Percentiles rank a stretch among this genome's conserved stretches.
Conservation (phyloP, 2,888 invertebrate genomes). For the Anagyrus pseudococci region DNA sequence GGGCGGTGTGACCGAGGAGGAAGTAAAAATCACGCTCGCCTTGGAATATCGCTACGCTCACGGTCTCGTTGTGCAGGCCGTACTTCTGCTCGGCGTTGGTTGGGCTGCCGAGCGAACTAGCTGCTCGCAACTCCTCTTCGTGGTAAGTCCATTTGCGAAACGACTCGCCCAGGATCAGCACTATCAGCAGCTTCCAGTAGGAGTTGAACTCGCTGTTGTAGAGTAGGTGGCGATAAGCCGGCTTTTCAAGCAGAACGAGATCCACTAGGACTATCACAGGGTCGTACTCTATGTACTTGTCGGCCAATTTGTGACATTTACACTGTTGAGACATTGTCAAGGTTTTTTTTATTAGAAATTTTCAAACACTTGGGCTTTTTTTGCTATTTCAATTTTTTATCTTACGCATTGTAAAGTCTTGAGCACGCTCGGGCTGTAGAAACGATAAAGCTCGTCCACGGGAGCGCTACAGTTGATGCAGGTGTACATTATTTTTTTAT, state of each 20-base stretch:
- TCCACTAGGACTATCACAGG: slow-evolving; percentile 87
- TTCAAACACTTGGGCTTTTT: not conserved
- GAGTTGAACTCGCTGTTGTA: slow-evolving; percentile 80
- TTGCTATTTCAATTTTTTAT: not conserved
- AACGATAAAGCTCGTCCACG: slow-evolving; percentile 70
- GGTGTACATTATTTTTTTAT: slow-evolving; percentile 52
- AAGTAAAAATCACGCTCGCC: slow-evolving; percentile 54
- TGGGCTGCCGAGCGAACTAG: not conserved
- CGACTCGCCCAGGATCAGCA: slow-evolving; percentile 81
- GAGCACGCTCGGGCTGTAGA: slow-evolving; percentile 74
- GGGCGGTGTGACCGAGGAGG: slow-evolving; percentile 49
- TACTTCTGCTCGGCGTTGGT: not conserved
- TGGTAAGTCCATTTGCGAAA: slow-evolving; percentile 71
- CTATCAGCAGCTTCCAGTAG: slow-evolving; percentile 81
- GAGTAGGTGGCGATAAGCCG: slow-evolving; percentile 85
- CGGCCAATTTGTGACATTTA: slow-evolving; percentile 77
- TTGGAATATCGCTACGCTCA: slow-evolving; percentile 42
- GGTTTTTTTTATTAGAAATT: slow-evolving; percentile 35
- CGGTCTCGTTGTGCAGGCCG: not conserved
- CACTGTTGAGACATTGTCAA: too few species aligned
- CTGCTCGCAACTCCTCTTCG: slow-evolving; percentile 25
- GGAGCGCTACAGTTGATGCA: slow-evolving; percentile 77
- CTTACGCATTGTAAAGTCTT: slow-evolving; percentile 81
- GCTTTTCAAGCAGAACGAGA: slow-evolving; percentile 78
- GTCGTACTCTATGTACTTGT: slow-evolving; percentile 93